These are phyloP conservation scores for Asarcornis scutulata DNA, from an alignment of 2,113 vertebrate species.

Conservation along the genomic window DNA sequence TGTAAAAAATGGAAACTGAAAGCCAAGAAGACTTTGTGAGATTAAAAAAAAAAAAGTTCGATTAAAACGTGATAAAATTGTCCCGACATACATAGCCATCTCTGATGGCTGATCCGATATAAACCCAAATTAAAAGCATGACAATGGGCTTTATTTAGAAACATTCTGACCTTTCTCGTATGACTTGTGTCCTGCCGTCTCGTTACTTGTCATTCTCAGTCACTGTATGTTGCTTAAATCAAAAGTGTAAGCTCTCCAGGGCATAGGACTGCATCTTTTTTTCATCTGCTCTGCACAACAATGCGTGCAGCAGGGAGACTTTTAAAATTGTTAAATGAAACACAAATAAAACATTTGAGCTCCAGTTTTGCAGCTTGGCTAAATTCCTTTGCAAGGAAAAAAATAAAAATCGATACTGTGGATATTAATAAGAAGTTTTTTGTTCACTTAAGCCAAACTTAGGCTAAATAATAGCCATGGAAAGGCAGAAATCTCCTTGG, in stretches of 20 bases:
- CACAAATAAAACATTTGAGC: not conserved
- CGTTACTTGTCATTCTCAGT: constrained; percentile 65
- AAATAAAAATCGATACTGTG: not conserved
- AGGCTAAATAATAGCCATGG: not conserved
- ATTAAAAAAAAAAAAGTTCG: not conserved
- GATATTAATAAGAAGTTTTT: not conserved
- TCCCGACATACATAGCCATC: not conserved
- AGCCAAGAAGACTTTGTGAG: not conserved
- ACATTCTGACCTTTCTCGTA: constrained; percentile 36
- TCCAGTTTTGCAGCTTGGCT: not conserved
- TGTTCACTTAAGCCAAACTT: not conserved
- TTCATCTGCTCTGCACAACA: not conserved
- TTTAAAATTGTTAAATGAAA: not conserved
- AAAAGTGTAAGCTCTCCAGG: constrained; percentile 59
- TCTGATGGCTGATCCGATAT: not conserved
- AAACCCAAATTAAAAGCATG: constrained; percentile 37
- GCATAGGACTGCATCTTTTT: constrained; percentile 20
- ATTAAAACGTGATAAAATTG: not conserved
- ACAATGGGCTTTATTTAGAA: constrained; percentile 66
- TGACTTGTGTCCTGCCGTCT: constrained; percentile 51
- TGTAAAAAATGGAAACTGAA: not conserved
- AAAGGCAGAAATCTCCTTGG: not conserved
- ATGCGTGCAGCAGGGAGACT: not conserved
- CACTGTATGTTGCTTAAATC: constrained; percentile 60
- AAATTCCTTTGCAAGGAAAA: not conserved